phyloP scores from a whole-genome alignment of 2,113 vertebrate genomes.

The Merops nubicus region DNA sequence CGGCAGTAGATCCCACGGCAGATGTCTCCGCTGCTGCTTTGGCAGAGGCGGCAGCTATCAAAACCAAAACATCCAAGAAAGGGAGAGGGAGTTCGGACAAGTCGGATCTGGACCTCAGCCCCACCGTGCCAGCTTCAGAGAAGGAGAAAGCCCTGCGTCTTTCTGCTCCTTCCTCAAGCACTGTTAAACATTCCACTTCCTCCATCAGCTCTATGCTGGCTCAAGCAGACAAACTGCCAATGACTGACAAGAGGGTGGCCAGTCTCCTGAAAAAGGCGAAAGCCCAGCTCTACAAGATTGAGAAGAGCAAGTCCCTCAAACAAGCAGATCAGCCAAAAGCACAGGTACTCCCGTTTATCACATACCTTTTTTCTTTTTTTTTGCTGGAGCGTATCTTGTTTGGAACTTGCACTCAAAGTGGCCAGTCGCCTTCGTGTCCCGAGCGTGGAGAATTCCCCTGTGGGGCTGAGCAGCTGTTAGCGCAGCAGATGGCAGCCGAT shows the following conservation, averaged over 20 bases:
- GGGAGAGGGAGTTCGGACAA: slow-evolving; percentile 81
- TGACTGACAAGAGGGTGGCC: slow-evolving; percentile 92
- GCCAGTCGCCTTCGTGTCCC: background rate
- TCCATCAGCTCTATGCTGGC: slow-evolving; percentile 90
- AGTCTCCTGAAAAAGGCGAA: slow-evolving; percentile 94
- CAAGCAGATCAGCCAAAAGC: slow-evolving; percentile 91
- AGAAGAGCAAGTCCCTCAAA: slow-evolving; percentile 94
- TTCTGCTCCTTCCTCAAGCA: slow-evolving; percentile 71
- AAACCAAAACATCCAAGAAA: slow-evolving; percentile 90
- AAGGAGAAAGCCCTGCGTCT: slow-evolving; percentile 82
- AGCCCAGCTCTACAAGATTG: slow-evolving; percentile 93
- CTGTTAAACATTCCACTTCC: slow-evolving; percentile 83
- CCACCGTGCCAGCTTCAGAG: slow-evolving; percentile 71
- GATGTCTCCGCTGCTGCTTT: slow-evolving; percentile 74
- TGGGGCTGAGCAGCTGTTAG: background rate
- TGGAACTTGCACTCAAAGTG: background rate
- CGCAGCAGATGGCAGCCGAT: slow-evolving; percentile 8
- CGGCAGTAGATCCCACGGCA: slow-evolving; percentile 70
- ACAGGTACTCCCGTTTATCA: slow-evolving; percentile 83
- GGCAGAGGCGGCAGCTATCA: slow-evolving; percentile 76
- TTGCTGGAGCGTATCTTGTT: background rate
- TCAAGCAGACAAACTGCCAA: slow-evolving; percentile 91
- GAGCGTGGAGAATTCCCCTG: background rate
- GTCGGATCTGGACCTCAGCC: slow-evolving; percentile 78
- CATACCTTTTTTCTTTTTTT: background rate